These are phyloP conservation scores for Leucania comma DNA, from an alignment of 2,888 invertebrate genomes.

Conservation along the genomic window DNA sequence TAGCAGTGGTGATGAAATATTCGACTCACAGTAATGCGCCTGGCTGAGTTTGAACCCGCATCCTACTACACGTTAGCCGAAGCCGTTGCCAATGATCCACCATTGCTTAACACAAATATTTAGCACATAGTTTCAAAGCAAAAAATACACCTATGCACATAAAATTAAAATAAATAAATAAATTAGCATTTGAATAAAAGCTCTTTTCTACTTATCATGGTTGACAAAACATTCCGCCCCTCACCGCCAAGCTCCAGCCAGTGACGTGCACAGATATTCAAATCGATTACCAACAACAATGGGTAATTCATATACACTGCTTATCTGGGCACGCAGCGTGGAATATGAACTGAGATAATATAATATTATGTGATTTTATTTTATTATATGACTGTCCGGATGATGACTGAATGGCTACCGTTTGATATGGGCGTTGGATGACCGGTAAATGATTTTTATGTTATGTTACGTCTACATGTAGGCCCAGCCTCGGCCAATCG, in stretches of 20 bases:
- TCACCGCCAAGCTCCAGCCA: slow-evolving; percentile 12
- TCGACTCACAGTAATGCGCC: too few species aligned
- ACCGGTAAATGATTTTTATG: neutral
- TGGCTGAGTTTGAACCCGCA: too few species aligned
- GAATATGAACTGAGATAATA: slow-evolving; percentile 48
- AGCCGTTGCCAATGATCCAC: too few species aligned
- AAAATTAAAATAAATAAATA: neutral
- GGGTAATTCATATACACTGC: slow-evolving; percentile 41
- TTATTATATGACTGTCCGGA: slow-evolving; percentile 17
- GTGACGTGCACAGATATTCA: slow-evolving; percentile 51
- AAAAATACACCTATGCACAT: neutral
- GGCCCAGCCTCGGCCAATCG: too few species aligned
- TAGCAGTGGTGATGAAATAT: too few species aligned
- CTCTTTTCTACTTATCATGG: neutral
- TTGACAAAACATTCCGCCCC: neutral
- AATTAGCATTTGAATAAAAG: neutral
- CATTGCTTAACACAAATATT: too few species aligned
- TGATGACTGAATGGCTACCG: slow-evolving; percentile 37
- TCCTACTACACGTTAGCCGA: too few species aligned
- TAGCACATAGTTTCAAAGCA: neutral
- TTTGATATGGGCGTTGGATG: slow-evolving; percentile 5
- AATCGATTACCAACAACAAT: slow-evolving; percentile 50
- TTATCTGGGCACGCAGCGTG: slow-evolving; percentile 53
- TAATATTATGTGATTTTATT: slow-evolving; percentile 48
- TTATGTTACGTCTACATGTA: too few species aligned